phyloP scores from a whole-genome alignment of 2,888 invertebrate genomes.

The Epirrita christyi region DNA sequence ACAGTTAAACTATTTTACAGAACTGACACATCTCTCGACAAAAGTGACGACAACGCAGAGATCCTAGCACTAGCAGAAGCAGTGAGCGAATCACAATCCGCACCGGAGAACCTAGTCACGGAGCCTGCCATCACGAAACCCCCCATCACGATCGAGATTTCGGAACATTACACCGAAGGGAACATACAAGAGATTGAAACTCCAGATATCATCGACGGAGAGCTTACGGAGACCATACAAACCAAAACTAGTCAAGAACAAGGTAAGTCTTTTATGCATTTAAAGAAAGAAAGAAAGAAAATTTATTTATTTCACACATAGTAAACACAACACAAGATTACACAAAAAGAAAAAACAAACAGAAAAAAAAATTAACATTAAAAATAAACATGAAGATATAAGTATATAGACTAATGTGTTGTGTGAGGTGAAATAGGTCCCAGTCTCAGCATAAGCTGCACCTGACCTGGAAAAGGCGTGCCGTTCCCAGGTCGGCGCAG shows the following conservation, averaged over 20 bases:
- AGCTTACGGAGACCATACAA: slow-evolving; percentile 37
- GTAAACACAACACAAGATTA: too few relatives aligned
- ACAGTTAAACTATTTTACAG: slow-evolving; percentile 39
- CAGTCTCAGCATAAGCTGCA: too few relatives aligned
- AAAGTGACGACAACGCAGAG: slow-evolving; percentile 56
- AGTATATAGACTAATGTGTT: too few relatives aligned
- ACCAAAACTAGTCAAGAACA: slow-evolving; percentile 46
- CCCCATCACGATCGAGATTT: slow-evolving; percentile 7
- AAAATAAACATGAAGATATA: too few relatives aligned
- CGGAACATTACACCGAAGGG: slow-evolving; percentile 20
- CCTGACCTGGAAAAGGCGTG: too few relatives aligned
- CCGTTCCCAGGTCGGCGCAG: too few relatives aligned
- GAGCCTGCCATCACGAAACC: slow-evolving; percentile 30
- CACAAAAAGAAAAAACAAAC: too few relatives aligned
- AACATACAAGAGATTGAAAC: slow-evolving; percentile 21
- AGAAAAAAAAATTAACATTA: too few relatives aligned
- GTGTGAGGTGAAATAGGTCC: too few relatives aligned
- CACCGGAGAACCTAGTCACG: slow-evolving; percentile 24
- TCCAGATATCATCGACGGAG: slow-evolving; percentile 34
- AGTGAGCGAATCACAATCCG: slow-evolving; percentile 43
- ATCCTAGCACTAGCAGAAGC: slow-evolving; percentile 41
- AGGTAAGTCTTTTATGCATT: too few relatives aligned
- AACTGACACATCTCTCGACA: slow-evolving; percentile 55
- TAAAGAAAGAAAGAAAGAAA: too few relatives aligned
- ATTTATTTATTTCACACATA: too few relatives aligned